These are phyloP conservation scores for Aselliscus stoliczkanus DNA, from an alignment of 2,797 vertebrate species.

Conservation along the genomic window DNA sequence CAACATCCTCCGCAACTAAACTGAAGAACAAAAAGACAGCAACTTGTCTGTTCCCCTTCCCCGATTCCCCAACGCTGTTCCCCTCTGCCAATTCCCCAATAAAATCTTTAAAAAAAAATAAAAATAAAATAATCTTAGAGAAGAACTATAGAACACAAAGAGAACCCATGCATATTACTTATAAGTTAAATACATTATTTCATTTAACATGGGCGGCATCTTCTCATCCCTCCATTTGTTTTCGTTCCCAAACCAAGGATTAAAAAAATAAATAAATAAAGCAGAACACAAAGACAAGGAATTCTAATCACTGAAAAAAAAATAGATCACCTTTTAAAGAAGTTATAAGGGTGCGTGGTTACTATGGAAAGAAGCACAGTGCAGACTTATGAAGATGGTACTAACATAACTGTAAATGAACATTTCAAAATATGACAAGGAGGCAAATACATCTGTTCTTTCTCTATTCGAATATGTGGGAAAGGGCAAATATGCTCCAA, in stretches of 20 bases:
- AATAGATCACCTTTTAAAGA: conserved; percentile 15
- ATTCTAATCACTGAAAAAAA: background rate
- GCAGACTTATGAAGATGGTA: conserved; percentile 16
- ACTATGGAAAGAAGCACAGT: conserved; percentile 53
- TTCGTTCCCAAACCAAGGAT: background rate
- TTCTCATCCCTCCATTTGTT: background rate
- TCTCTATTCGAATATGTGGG: conserved; percentile 44
- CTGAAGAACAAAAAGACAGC: too few relatives aligned
- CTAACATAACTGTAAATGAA: conserved; percentile 28
- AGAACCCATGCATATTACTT: background rate
- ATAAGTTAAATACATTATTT: background rate
- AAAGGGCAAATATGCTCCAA: conserved; percentile 52
- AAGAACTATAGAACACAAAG: background rate
- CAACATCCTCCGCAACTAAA: too few relatives aligned
- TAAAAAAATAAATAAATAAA: background rate
- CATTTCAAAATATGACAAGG: conserved; percentile 59
- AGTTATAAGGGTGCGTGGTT: conserved; percentile 30
- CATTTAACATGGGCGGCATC: background rate
- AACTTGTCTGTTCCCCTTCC: too few relatives aligned
- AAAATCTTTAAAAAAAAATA: too few relatives aligned
- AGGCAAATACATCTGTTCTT: conserved; percentile 53
- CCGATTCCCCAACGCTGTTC: too few relatives aligned
- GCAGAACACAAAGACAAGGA: background rate
- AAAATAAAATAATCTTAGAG: background rate
- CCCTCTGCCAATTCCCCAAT: too few relatives aligned